Percentiles rank a stretch among this genome's conserved stretches.
phyloP scores from a whole-genome alignment of 2,888 invertebrate species.

The Archips crataeganus region DNA sequence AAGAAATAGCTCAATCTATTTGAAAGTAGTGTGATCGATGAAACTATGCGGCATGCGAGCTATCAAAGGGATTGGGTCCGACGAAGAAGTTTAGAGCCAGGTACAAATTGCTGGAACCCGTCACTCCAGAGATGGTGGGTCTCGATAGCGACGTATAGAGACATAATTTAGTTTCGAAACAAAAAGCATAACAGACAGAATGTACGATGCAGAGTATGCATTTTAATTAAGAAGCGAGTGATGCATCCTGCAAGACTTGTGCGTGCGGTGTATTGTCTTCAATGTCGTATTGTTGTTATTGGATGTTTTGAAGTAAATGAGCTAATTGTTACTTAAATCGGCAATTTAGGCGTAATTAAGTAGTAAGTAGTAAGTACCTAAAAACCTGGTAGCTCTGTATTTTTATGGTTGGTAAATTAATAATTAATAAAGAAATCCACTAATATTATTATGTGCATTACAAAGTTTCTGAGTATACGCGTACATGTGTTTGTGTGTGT shows the following conservation, averaged over 20 bases:
- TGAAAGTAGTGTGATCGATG: constrained; percentile 17
- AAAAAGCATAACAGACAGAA: constrained; percentile 72
- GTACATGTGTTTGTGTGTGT: too few relatives aligned
- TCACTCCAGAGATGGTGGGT: constrained; percentile 80
- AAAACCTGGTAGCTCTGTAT: too few relatives aligned
- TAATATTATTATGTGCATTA: too few relatives aligned
- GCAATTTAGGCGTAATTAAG: too few relatives aligned
- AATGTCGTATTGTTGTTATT: not conserved
- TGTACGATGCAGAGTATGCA: constrained; percentile 73
- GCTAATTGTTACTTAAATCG: too few relatives aligned
- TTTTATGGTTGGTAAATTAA: too few relatives aligned
- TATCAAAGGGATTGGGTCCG: constrained; percentile 57
- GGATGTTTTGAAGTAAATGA: too few relatives aligned
- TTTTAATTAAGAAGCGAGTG: constrained; percentile 64
- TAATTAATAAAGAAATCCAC: too few relatives aligned
- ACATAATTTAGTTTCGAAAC: constrained; percentile 80
- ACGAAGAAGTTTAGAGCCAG: constrained; percentile 70
- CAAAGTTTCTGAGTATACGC: too few relatives aligned
- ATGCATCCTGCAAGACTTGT: constrained; percentile 12
- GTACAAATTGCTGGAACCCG: constrained; percentile 79
- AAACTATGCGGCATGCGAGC: constrained; percentile 44
- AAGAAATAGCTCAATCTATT: not conserved
- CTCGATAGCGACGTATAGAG: constrained; percentile 80
- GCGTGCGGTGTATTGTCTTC: not conserved
- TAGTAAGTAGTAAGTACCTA: too few relatives aligned